Base-by-base conservation (phyloP, 2,797 vertebrate species). In the Onychomys torridus region DNA sequence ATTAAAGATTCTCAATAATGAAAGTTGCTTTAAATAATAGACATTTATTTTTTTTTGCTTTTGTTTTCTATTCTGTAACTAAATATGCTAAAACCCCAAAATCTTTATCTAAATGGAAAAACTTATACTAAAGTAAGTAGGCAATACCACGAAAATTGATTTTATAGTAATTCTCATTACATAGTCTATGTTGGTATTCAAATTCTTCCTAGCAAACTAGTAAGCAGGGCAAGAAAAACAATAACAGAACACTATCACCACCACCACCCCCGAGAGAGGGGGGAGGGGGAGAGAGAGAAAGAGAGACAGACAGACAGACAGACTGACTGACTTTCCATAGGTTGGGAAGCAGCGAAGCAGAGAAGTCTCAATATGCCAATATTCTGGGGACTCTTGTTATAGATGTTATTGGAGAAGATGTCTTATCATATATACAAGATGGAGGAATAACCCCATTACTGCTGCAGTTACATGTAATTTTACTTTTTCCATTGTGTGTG, bases 1-100 rank as follows among this genome's bases (percentile, higher is more conserved):
- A 67, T 85, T 85, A 63, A 81, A 87, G 69, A 84, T 90, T 65
- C 46, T 87, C 52, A 96, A 52, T 34, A 89, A 49, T 79, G 8
- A 96, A 85, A 82, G 57, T 43, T 90, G 71, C 83, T 93, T 92
- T 73, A 85, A 96, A 84, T 92, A 73, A 95, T 23, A 90, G 75
- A 17, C 52, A 83, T 93, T 95, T 10, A 84, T 37, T 96, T 87
- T 85, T 61, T 23, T 61, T 23, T 37, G 9, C 4, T 76, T 94
- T 81, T 91, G 95, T 79, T 95, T 71, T 86, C 78, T 86, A 6
- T 34, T 63, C 34, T 67, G 52, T 75, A 93, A 91, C 23, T 79
- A 79, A 95, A 95, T 79, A 95, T 79, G 13, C 25, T 76, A 91
- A 94, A 79, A 4, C 59, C 89, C 27, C 91, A 96, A 77, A 78